Evolutionary conservation across 64 coral and sea anemone species (phyloP), one percentile per base, ranked within the genome.

Genomic region (Montipora efflorescens): DNA sequence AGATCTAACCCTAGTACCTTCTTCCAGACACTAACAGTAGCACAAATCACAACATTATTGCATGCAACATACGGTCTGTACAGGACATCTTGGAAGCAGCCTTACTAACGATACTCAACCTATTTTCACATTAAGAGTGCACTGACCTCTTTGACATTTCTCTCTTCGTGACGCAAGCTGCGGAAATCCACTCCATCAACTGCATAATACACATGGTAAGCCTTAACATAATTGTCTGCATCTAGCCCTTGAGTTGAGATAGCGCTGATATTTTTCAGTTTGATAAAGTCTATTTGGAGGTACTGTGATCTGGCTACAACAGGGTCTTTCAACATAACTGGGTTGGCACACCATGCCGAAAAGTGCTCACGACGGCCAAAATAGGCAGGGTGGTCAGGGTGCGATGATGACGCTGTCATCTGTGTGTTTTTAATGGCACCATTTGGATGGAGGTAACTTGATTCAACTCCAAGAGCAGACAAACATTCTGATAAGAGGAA

Each of bases 201-300:
- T 0, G 79, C 79, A 81, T 81, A 59, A 8, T 59, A 59, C 8
- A 81, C 2, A 21, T 81, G 5, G 47, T 81, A 81, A 4, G 10
- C 21, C 11, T 58, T 57, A 8, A 81, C 79, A 28, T 52, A 23
- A 11, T 4, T 59, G 2, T 7, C 46, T 59, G 50, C 10, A 11
- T 14, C 8, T 4, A 59, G 12, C 10, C 79, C 79, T 81, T 81
- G 50, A 0, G 52, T 81, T 9, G 50, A 9, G 50, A 81, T 57
- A 3, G 50, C 79, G 8, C 8, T 23, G 47, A 81, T 81, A 10
- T 28, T 81, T 53, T 57, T 57, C 7, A 6, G 50, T 13, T 21
- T 25, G 8, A 59, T 28, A 10, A 81, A 25, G 79, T 81, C 79
- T 59, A 81, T 81, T 57, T 81, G 79, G 20, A 81, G 79, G 11